These are phyloP conservation scores for Eurytoma adleriae DNA, from an alignment of 2,888 invertebrate species.

Conservation along the genomic window DNA sequence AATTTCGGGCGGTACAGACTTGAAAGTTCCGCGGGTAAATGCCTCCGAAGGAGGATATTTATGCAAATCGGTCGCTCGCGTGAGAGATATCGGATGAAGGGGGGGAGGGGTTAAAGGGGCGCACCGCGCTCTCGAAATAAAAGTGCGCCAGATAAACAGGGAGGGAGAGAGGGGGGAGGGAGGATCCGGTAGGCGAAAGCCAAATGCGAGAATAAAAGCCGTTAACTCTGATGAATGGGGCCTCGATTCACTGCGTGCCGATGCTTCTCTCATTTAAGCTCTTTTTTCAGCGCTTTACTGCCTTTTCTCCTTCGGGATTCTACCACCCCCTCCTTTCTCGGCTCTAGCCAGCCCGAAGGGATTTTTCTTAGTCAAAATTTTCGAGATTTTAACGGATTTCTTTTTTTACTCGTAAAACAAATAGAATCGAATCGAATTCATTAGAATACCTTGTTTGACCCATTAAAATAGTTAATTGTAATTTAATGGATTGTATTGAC, in stretches of 20 bases:
- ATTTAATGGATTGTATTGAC: too few relatives aligned
- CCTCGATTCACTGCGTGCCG: conserved; percentile 61
- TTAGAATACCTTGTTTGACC: too few relatives aligned
- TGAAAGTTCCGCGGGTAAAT: conserved; percentile 35
- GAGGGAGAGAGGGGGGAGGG: conserved; percentile 15
- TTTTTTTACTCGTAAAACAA: too few relatives aligned
- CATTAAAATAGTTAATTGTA: too few relatives aligned
- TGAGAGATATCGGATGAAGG: conserved; percentile 37
- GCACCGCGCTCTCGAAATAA: conserved; percentile 56
- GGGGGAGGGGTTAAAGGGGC: too few relatives aligned
- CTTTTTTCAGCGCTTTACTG: conserved; percentile 21
- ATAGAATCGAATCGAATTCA: too few relatives aligned
- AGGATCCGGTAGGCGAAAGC: conserved; percentile 72
- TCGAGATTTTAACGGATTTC: too few relatives aligned
- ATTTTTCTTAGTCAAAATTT: too few relatives aligned
- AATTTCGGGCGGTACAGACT: not conserved
- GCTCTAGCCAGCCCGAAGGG: too few relatives aligned
- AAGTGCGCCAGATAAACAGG: conserved; percentile 61
- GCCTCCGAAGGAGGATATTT: conserved; percentile 56
- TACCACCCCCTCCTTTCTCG: too few relatives aligned
- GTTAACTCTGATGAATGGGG: conserved; percentile 63
- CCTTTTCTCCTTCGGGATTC: too few relatives aligned
- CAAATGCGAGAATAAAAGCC: conserved; percentile 64
- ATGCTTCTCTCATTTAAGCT: conserved; percentile 54
- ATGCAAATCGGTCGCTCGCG: conserved; percentile 59